phyloP scores from a whole-genome alignment of 2,888 invertebrate genomes.

The Pyrrhia umbra region DNA sequence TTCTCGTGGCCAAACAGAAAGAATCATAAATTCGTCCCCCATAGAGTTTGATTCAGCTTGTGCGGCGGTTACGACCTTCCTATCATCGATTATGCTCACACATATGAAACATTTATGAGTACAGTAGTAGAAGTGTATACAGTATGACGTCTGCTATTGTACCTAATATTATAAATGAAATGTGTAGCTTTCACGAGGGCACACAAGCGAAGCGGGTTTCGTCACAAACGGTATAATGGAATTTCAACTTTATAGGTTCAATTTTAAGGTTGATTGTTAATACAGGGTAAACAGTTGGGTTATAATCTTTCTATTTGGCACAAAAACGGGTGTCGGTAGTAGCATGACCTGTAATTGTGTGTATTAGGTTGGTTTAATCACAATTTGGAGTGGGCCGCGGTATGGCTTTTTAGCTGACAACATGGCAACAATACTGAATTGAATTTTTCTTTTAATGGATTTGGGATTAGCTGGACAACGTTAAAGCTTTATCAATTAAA shows the following conservation, averaged over 20 bases:
- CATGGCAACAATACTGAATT: conserved; percentile 82
- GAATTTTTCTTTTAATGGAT: conserved; percentile 71
- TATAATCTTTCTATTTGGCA: conserved; percentile 68
- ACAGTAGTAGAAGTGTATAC: conserved; percentile 86
- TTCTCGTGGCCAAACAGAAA: conserved; percentile 52
- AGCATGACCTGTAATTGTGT: conserved; percentile 90
- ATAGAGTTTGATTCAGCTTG: conserved; percentile 65
- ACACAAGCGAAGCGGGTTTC: conserved; percentile 82
- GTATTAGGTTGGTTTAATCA: conserved; percentile 90
- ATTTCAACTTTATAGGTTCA: conserved; percentile 46
- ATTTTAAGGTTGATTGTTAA: conserved; percentile 49
- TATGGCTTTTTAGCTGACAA: conserved; percentile 87
- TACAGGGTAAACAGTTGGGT: conserved; percentile 43
- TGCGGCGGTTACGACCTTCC: conserved; percentile 64
- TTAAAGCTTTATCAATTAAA: conserved; percentile 9
- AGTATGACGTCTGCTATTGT: conserved; percentile 88
- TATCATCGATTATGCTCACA: conserved; percentile 69
- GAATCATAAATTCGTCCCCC: conserved; percentile 20
- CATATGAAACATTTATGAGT: conserved; percentile 83
- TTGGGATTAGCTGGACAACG: conserved; percentile 27
- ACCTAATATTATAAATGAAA: conserved; percentile 88
- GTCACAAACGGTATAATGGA: conserved; percentile 53
- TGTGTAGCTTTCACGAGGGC: conserved; percentile 89
- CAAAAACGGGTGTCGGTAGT: conserved; percentile 83
- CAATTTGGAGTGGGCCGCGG: conserved; percentile 89